Evolutionary conservation across 2,797 vertebrate genomes (phyloP).

Genomic region (Lagocephalus sceleratus): DNA sequence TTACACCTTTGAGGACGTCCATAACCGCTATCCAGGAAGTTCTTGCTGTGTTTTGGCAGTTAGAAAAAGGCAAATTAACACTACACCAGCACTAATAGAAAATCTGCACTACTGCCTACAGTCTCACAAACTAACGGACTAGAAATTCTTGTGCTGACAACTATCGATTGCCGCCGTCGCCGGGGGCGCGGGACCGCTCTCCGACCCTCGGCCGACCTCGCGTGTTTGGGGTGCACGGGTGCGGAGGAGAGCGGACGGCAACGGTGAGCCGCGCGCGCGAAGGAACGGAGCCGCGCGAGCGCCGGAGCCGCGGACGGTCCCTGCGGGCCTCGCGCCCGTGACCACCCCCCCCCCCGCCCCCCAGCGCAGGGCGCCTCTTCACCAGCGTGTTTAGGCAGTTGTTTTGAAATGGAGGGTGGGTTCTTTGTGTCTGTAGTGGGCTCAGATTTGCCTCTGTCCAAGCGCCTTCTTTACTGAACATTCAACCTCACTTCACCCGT

Average conservation of each 20-base stretch:
- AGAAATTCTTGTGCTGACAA: slow-evolving; percentile 12
- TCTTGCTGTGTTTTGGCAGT: slow-evolving; percentile 40
- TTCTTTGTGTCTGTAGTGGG: slow-evolving; percentile 53
- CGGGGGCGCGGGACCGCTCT: slow-evolving; percentile 30
- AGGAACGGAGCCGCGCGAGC: slow-evolving; percentile 50
- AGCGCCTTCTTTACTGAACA: slow-evolving; percentile 31
- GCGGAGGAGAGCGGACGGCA: slow-evolving; percentile 38
- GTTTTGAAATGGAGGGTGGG: slow-evolving; percentile 36
- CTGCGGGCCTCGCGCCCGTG: too few species aligned
- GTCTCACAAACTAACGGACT: slow-evolving; percentile 26
- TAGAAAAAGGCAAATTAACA: slow-evolving; percentile 35
- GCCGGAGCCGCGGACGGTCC: too few species aligned
- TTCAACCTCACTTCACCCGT: slow-evolving; percentile 32
- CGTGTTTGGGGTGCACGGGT: slow-evolving; percentile 29
- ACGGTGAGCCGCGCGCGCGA: slow-evolving; percentile 42
- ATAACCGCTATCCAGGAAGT: slow-evolving; percentile 15
- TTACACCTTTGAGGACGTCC: neutral
- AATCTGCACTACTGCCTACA: slow-evolving; percentile 19
- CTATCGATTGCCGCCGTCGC: slow-evolving; percentile 12
- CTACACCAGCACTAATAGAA: too few species aligned
- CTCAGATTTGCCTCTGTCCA: slow-evolving; percentile 37
- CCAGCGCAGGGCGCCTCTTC: slow-evolving; percentile 50
- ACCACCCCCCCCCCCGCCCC: too few species aligned
- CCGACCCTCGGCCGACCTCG: slow-evolving; percentile 29
- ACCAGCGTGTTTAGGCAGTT: too few species aligned